Base-by-base conservation (phyloP, 1,140 invertebrate genomes). In the Drosophila nasuta region DNA sequence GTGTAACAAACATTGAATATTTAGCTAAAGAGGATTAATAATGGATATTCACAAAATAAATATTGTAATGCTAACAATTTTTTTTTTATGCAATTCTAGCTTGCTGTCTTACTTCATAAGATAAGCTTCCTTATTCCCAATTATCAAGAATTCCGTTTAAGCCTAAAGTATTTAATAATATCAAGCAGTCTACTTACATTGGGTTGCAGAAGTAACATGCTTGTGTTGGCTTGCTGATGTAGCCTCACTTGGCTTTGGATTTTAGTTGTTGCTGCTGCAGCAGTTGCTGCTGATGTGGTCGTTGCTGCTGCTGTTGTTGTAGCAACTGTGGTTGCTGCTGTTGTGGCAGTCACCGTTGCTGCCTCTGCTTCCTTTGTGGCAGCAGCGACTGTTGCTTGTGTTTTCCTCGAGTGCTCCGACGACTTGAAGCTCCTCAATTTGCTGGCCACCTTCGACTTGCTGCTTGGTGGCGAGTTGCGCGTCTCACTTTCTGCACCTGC, bases 151-250 rank as follows among this genome's bases (percentile, higher is more conserved):
- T 3, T 25, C 20, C 20, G 20, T 25, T 25, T 4, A 25, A 4
- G 0, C 20, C 20, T 20, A 20, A 1, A 3, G 2, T 25, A 25
- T 25, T 7, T 7, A 7, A 33, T 38, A 2, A 38, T 5, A 13
- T 43, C n/a, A 43, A 35, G 8, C 6, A 13, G 35, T 30, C 8
- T 3, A 83, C 91, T 92, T 81, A 92, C 91, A 79, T 92, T 92
- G 79, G 91, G 91, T 75, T 92, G 91, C 90, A 92, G 75, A 68
- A 92, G 91, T 91, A 92, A 92, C 91, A 92, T 92, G 88, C 91
- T 92, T 92, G 91, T 82, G 68, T 80, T 75, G 77, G 85, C 82
- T 91, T 66, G 85, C 65, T 64, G 87, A 67, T 74, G 77, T 15
- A 75, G 85, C 79, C 89, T 86, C 68, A 85, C 48, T 76, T 89